Conservation (phyloP, 2,113 vertebrate species). For the Chiloscyllium plagiosum region DNA sequence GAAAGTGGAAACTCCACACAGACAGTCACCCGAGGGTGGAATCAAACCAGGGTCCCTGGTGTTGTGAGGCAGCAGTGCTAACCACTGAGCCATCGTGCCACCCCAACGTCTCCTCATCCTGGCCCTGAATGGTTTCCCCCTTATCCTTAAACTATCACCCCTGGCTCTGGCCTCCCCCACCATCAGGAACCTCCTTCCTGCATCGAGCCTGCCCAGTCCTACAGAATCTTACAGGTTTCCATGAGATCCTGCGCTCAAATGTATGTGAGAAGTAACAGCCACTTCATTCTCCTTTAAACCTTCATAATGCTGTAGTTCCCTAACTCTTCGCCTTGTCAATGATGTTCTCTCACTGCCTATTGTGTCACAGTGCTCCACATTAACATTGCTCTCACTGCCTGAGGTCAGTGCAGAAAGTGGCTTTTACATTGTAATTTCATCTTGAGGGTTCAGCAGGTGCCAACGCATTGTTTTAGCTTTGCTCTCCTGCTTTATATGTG, state of each 20-base stretch:
- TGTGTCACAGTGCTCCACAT: not conserved
- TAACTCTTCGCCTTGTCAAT: not conserved
- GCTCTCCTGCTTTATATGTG: not conserved
- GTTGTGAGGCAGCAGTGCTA: too few species aligned
- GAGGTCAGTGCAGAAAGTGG: not conserved
- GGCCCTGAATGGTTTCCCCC: too few species aligned
- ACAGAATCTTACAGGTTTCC: too few species aligned
- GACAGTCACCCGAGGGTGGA: too few species aligned
- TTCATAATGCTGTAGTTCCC: not conserved
- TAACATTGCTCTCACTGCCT: not conserved
- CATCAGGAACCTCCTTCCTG: too few species aligned
- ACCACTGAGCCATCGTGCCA: too few species aligned
- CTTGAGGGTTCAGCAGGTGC: not conserved
- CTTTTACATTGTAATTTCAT: not conserved
- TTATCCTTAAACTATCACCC: too few species aligned
- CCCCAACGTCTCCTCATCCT: too few species aligned
- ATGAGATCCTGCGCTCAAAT: not conserved
- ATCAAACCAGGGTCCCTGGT: too few species aligned
- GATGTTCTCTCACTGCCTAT: not conserved
- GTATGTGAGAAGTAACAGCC: not conserved
- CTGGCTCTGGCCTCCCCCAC: too few species aligned
- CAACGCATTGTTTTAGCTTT: not conserved
- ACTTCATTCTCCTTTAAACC: not conserved
- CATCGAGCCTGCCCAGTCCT: too few species aligned
- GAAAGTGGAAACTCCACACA: too few species aligned